These are phyloP conservation scores for Lithosia quadra DNA, from an alignment of 2,888 invertebrate genomes.

Conservation along the genomic window DNA sequence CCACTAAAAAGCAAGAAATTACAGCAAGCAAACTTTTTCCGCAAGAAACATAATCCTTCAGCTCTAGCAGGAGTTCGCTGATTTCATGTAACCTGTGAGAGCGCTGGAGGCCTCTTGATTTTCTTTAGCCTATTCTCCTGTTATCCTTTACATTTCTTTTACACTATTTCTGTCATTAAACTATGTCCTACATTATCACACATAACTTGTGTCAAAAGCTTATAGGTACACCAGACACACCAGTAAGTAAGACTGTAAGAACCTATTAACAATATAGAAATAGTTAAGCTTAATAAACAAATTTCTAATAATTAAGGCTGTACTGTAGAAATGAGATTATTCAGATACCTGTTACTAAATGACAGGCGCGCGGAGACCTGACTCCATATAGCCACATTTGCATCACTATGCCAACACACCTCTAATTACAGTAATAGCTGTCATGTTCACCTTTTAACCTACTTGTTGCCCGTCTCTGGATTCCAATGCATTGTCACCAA, in stretches of 20 bases:
- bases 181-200: no score
- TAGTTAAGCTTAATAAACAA: not conserved
- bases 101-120: not conserved
- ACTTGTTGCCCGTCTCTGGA: constrained; percentile 75
- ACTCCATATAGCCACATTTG: constrained; percentile 61
- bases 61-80: not conserved
- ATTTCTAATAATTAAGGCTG: not conserved
- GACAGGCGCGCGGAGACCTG: constrained; percentile 31
- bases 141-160: no score
- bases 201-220: not conserved
- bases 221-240: not conserved
- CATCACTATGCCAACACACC: constrained; percentile 72
- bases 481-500: constrained; percentile 78
- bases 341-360: constrained; percentile 18
- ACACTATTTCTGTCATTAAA: no score
- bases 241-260: not conserved
- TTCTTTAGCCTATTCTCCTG: not conserved
- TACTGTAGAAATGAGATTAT: constrained; percentile 3
- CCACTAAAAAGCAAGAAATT: not conserved
- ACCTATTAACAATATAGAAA: not conserved
- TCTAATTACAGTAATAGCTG: constrained; percentile 81
- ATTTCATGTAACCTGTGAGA: not conserved
- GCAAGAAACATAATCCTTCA: no score
- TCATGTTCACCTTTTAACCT: constrained; percentile 84
- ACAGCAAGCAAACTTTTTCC: not conserved